Evolutionary conservation across 2,113 vertebrate genomes (phyloP).

Genomic region (Lutjanus erythropterus): DNA sequence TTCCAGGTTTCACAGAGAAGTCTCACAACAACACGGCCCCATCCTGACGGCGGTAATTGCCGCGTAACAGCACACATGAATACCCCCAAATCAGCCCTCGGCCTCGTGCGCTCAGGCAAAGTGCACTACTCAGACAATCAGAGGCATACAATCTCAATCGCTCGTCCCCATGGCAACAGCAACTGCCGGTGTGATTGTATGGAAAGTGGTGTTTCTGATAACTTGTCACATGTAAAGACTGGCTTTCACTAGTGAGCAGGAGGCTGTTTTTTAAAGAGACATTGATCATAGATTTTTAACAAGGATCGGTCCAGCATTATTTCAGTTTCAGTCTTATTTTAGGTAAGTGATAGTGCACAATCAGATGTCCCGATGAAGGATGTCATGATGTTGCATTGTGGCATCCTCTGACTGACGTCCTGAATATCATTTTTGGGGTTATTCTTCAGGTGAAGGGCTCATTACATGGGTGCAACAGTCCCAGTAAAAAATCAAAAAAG

Average conservation of each 20-base stretch:
- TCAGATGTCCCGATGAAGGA: too few relatives aligned
- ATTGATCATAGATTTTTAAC: neutral
- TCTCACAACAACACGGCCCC: conserved; percentile 40
- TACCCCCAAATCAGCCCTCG: conserved; percentile 60
- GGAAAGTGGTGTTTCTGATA: conserved; percentile 65
- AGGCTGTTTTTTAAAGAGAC: conserved; percentile 8
- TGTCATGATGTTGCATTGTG: too few relatives aligned
- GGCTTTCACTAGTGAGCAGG: neutral
- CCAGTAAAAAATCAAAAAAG: too few relatives aligned
- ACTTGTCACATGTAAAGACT: conserved; percentile 56
- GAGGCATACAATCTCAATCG: conserved; percentile 57
- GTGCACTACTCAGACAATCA: conserved; percentile 70
- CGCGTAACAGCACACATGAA: conserved; percentile 59
- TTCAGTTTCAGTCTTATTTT: neutral
- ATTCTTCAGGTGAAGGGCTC: too few relatives aligned
- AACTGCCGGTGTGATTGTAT: conserved; percentile 66
- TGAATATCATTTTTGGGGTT: too few relatives aligned
- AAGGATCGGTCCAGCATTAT: neutral
- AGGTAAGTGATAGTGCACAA: too few relatives aligned
- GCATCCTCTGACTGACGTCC: too few relatives aligned
- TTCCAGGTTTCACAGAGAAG: conserved; percentile 53
- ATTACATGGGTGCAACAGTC: too few relatives aligned
- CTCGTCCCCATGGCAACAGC: conserved; percentile 75
- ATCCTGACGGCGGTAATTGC: conserved; percentile 58
- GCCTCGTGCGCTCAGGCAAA: conserved; percentile 54